Conservation (phyloP, 1,140 invertebrate species). For the Ladona fulva region DNA sequence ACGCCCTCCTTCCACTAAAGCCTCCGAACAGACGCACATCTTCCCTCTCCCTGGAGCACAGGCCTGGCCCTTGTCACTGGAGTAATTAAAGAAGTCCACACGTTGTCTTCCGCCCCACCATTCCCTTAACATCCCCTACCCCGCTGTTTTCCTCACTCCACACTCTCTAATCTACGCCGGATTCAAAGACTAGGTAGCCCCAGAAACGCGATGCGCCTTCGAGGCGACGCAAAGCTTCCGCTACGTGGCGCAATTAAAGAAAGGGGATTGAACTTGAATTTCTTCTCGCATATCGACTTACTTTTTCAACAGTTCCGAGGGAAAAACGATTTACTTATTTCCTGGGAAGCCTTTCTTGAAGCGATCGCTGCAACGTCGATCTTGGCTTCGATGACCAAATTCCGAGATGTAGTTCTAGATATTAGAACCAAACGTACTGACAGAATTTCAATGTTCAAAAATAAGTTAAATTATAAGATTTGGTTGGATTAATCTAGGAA, state of each 20-base stretch:
- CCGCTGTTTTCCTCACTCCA: background rate
- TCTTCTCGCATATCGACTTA: background rate
- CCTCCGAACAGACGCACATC: background rate
- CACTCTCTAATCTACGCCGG: background rate
- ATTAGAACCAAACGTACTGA: no score
- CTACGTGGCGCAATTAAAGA: background rate
- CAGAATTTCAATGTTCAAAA: no score
- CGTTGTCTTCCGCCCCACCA: slow-evolving; percentile 1
- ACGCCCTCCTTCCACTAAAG: background rate
- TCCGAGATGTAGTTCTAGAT: no score
- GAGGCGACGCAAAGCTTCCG: background rate
- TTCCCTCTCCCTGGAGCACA: background rate
- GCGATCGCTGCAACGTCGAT: no score
- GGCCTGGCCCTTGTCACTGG: background rate
- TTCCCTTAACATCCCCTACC: background rate
- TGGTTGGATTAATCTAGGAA: no score
- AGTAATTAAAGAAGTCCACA: slow-evolving; percentile 10
- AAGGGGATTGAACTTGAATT: background rate
- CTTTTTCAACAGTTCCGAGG: background rate
- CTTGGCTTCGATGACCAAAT: no score
- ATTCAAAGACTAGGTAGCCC: background rate
- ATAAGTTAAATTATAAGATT: no score
- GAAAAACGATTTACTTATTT: no score
- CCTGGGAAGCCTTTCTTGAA: no score
- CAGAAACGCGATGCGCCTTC: background rate